Evolutionary conservation across 2,113 vertebrate species (phyloP).

Genomic region (Brachionichthys hirsutus): DNA sequence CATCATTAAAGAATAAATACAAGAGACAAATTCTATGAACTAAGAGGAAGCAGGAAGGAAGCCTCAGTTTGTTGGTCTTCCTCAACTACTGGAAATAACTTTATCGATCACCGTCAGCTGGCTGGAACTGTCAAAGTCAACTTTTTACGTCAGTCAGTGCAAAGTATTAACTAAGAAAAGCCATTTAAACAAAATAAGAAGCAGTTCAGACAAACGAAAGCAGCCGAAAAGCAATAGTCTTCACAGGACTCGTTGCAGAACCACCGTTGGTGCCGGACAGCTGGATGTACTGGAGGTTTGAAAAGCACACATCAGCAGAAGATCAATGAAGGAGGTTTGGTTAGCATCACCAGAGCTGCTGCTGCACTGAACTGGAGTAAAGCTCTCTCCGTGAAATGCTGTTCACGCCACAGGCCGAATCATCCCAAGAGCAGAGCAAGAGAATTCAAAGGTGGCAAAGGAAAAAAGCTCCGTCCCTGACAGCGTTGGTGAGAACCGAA

Average conservation of each 20-base stretch:
- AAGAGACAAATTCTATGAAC: conserved; percentile 15
- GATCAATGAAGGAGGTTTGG: conserved; percentile 5
- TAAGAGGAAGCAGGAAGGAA: conserved; percentile 23
- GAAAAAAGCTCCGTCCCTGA: background rate
- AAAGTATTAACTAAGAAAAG: conserved; percentile 26
- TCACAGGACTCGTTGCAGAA: too few species aligned
- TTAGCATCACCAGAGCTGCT: background rate
- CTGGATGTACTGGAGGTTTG: background rate
- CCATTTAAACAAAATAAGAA: conserved; percentile 1
- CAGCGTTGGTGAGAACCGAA: background rate
- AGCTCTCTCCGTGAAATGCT: background rate
- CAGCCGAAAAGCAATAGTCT: background rate
- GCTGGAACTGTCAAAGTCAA: conserved; percentile 28
- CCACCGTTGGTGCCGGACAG: too few species aligned
- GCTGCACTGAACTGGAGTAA: background rate
- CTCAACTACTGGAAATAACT: conserved; percentile 9
- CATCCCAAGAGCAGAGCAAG: background rate
- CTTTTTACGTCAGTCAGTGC: conserved; percentile 48
- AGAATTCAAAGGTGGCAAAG: background rate
- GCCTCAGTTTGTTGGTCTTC: conserved; percentile 12
- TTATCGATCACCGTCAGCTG: conserved; percentile 8
- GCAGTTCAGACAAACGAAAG: conserved; percentile 5
- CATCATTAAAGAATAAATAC: conserved; percentile 64
- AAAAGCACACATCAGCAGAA: conserved; percentile 14
- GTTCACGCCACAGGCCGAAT: conserved; percentile 7